Percentiles rank a stretch among this genome's conserved stretches.
phyloP scores from a whole-genome alignment of 2,797 vertebrate species.

The Peromyscus nudipes region DNA sequence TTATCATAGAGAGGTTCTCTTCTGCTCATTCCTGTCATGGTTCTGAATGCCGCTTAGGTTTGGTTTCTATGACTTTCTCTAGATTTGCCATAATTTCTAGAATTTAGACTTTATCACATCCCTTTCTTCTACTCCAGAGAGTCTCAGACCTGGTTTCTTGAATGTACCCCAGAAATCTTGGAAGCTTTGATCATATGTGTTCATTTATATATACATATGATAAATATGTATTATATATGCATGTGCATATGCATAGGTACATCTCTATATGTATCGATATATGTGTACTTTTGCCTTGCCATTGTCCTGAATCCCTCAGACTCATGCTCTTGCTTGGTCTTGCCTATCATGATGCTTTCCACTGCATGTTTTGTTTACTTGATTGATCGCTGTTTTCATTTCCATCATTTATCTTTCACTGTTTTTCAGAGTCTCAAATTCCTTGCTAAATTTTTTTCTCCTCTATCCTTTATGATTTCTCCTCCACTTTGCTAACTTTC shows the following conservation, averaged over 20 bases:
- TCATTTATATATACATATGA: neutral
- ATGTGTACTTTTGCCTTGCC: neutral
- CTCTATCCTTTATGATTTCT: neutral
- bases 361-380: neutral
- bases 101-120: neutral
- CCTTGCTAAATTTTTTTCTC: neutral
- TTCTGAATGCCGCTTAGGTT: neutral
- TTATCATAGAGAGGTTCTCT: neutral
- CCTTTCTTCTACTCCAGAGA: neutral
- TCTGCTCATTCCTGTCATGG: neutral
- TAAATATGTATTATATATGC: neutral
- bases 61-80: neutral
- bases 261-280: accelerated
- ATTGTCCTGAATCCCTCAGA: neutral
- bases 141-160: neutral
- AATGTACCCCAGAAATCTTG: neutral
- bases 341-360: neutral
- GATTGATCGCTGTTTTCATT: neutral
- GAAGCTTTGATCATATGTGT: neutral
- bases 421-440: neutral
- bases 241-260: neutral
- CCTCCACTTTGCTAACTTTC: neutral
- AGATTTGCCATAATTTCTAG: neutral
- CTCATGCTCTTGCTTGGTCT: neutral
- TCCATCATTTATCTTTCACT: neutral